Percentiles rank a stretch among this genome's conserved stretches.
Conservation (phyloP, 1,140 invertebrate species). For the Drosophila yakuba region DNA sequence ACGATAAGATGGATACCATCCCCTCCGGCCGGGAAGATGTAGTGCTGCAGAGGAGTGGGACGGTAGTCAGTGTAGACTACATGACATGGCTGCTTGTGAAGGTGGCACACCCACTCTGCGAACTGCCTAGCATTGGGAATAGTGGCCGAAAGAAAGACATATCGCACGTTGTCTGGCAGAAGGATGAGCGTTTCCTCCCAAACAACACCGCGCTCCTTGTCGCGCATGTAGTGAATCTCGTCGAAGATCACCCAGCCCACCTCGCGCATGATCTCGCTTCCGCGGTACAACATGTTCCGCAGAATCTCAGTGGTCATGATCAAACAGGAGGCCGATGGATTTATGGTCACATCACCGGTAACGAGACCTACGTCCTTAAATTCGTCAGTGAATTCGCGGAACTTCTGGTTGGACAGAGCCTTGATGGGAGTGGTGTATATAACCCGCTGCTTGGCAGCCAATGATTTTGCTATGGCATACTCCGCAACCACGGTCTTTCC, state of each 20-base stretch:
- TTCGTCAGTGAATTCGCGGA: constrained; percentile 98
- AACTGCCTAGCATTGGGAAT: constrained; percentile 99
- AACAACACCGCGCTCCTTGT: constrained; percentile 99
- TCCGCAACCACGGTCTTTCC: constrained; percentile 99
- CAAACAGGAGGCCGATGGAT: constrained; percentile 97
- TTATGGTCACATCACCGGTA: constrained; percentile 99
- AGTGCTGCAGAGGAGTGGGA: constrained; percentile 98
- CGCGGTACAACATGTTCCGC: constrained; percentile 99
- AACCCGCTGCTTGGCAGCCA: constrained; percentile 92
- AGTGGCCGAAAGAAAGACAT: constrained; percentile 99
- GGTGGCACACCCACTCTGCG: constrained; percentile 98
- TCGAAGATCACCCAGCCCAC: constrained; percentile 99
- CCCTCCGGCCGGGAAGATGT: constrained; percentile 97
- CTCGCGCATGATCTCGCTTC: constrained; percentile 99
- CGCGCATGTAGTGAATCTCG: constrained; percentile 99
- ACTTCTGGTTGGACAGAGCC: constrained; percentile 99
- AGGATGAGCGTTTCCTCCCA: constrained; percentile 99
- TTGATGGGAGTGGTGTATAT: constrained; percentile 99
- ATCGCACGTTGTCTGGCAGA: constrained; percentile 98
- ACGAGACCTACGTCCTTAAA: constrained; percentile 99
- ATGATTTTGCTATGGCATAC: constrained; percentile 89
- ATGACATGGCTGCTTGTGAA: constrained; percentile 99
- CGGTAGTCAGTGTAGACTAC: constrained; percentile 99
- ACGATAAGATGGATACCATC: constrained; percentile 98
- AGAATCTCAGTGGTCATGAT: constrained; percentile 99